Base-by-base conservation (phyloP, 2,797 vertebrate species). In the Hyperoplus lanceolatus region DNA sequence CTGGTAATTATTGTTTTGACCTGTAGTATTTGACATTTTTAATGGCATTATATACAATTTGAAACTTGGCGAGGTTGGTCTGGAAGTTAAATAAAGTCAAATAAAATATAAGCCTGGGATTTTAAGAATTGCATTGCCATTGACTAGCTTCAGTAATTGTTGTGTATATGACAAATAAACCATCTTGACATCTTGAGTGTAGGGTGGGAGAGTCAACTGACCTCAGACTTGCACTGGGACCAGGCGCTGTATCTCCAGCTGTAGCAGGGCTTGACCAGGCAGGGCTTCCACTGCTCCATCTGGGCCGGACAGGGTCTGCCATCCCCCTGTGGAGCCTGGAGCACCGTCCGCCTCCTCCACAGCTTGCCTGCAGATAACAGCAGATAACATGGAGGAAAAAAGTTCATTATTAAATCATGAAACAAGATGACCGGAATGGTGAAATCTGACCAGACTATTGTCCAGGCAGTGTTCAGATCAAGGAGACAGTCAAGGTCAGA, bases 241-340 rank as follows among this genome's bases (percentile, higher is more conserved):
- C 98, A 99, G 72, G 88, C 67, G 10, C 97, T 94, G 29, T 99
- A 99, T 38, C 94, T 96, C 98, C 98, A 99, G 53, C 88, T 95
- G 88, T 97, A 98, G 83, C 98, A 99, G 51, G 98, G 98, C 70
- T 96, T 97, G 56, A 99, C 97, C 18, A 96, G 96, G 53, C 98
- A 99, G 16, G 98, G 97, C 87, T 99, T 99, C 95, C 96, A 97
- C 86, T 99, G 98, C 58, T 99, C 96, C 96, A 97, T 93, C 92
- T 97, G 96, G 58, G 93, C 84, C 1, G 96, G 96, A 74, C 98
- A 99, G 0, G 97, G 98, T 74, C 98, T 95, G 14, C 98, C 98
- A 29, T 99, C 98, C 0, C 98, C 98, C 93, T 98, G 98, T 77
- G 96, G 97, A 7, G 95, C 96, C 88, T 99, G 98, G 79, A 95